Base-by-base conservation (phyloP, 2,113 vertebrate genomes). In the Phodopus roborovskii region DNA sequence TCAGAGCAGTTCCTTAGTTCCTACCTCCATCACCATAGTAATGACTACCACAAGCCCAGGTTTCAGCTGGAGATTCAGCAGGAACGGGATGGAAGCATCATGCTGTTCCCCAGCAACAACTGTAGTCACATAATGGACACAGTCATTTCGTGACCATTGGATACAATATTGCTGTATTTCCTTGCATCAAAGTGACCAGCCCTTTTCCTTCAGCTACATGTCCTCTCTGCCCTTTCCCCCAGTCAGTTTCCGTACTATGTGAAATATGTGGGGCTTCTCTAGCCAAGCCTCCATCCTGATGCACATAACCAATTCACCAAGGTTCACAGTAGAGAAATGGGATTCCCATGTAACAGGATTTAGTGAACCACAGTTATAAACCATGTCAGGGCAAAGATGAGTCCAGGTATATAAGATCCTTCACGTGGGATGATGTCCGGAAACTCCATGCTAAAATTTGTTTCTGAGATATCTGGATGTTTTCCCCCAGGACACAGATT, bases 371-470 rank as follows among this genome's bases (percentile, higher is more conserved):
- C 0, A 0, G 22, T 8, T 48, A 8, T 7, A 79, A 78, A 91
- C 48, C 60, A 33, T 16, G 28, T 1, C 58, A 78, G n/a, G 83
- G 26, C 36, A 77, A 50, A 30, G 36, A 12, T 8, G 2, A n/a
- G 30, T 24, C 7, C 22, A 77, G 22, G 28, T n/a, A 0, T n/a
- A 0, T 7, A 6, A 70, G 50, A 50, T 64, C 50, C 3, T 19
- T 48, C 74, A 7, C 26, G 19, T 36, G 20, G 16, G 19, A 8
- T 81, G 64, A 62, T 70, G 48, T 2, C 48, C 53, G 26, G 56
- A 3, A 26, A 39, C 13, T 1, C 75, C 90, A 42, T 7, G 4
- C 36, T 39, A 33, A 82, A 70, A 48, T 84, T 68, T 74, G 39
- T 60, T 66, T 78, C 56, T 93, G 30, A 20, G 71, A 91, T 7